phyloP scores from a whole-genome alignment of 2,888 invertebrate species.

The Polymixis lichenea region DNA sequence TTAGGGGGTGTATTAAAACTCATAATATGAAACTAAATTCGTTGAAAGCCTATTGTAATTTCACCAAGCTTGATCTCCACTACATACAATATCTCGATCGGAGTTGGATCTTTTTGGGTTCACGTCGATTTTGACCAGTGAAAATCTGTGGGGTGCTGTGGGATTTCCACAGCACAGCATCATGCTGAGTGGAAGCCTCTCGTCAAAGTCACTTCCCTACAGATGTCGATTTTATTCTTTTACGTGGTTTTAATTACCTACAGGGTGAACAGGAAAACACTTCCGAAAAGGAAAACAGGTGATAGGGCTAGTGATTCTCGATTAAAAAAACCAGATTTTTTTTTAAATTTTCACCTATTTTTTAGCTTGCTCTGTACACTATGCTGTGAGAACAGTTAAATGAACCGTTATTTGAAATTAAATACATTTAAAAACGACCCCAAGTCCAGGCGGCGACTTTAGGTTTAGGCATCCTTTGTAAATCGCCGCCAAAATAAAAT shows the following conservation, averaged over 20 bases:
- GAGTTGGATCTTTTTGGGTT: not conserved
- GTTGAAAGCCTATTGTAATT: not conserved
- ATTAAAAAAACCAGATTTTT: too few species aligned
- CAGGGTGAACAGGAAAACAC: too few species aligned
- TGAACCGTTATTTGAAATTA: too few species aligned
- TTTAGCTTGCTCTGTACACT: too few species aligned
- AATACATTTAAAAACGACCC: too few species aligned
- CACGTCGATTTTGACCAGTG: not conserved
- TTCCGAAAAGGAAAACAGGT: too few species aligned
- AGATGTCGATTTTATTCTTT: not conserved
- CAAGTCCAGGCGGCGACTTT: too few species aligned
- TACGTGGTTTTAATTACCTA: not conserved
- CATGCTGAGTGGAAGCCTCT: not conserved
- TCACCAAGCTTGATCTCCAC: not conserved
- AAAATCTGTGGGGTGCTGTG: not conserved
- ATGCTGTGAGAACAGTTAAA: too few species aligned
- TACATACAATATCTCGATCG: not conserved
- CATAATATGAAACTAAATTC: not conserved
- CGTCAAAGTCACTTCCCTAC: not conserved
- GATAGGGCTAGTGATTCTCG: too few species aligned
- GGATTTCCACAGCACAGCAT: not conserved
- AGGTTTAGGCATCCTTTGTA: too few species aligned
- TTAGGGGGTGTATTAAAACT: not conserved
- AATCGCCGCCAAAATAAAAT: too few species aligned
- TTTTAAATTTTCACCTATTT: too few species aligned